Percentiles rank a stretch among this genome's conserved stretches.
These are phyloP conservation scores for Melieria omissa DNA, from an alignment of 2,888 invertebrate species.

Conservation along the genomic window DNA sequence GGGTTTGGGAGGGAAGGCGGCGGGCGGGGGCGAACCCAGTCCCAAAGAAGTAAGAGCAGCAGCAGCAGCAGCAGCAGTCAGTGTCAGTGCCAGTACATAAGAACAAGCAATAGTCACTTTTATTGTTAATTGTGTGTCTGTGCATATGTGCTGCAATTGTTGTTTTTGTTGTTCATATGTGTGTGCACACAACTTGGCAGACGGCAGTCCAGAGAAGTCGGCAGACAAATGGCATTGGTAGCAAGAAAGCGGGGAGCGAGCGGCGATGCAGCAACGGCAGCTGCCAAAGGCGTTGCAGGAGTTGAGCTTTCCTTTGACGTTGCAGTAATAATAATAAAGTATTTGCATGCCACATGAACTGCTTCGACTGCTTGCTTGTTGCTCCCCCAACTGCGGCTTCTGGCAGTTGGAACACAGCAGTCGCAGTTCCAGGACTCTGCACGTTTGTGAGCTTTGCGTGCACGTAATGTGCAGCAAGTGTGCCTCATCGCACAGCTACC, in stretches of 20 bases:
- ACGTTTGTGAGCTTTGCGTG: background rate
- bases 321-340: too few species aligned
- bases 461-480: constrained; percentile 4
- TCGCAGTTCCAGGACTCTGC: background rate
- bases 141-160: too few species aligned
- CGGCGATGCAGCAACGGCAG: background rate
- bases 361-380: too few species aligned
- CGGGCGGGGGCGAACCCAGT: background rate
- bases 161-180: background rate
- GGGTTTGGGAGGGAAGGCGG: background rate
- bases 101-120: background rate
- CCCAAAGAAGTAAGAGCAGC: background rate
- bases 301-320: constrained; percentile 8
- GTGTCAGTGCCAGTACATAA: background rate
- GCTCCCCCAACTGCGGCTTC: too few species aligned
- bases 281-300: background rate
- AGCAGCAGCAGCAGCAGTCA: background rate
- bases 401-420: too few species aligned
- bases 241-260: background rate
- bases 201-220: background rate
- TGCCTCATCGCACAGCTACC: background rate
- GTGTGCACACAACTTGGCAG: background rate
- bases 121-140: constrained; percentile 1
- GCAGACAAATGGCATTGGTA: background rate
- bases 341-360: too few species aligned